Evolutionary conservation across 2,113 vertebrate genomes (phyloP).

Genomic region (Centrocercus urophasianus): DNA sequence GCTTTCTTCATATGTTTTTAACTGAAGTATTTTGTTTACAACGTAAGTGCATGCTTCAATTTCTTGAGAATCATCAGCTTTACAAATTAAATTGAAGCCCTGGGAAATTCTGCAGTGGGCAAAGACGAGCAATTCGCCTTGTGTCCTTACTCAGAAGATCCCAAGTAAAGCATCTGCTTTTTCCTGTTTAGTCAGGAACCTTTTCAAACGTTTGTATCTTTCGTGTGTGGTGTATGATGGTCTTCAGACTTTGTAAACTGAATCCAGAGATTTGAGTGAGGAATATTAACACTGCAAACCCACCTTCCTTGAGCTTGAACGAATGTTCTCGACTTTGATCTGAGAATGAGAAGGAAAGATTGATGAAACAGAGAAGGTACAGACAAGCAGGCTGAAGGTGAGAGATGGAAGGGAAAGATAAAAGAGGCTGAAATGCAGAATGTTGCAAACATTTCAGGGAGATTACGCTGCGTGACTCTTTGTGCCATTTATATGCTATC

Average conservation of each 20-base stretch:
- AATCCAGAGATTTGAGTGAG: background rate
- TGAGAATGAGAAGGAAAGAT: background rate
- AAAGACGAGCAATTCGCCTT: constrained; percentile 8
- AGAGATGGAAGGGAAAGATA: background rate
- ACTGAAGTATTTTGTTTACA: constrained; percentile 67
- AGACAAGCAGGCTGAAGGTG: background rate
- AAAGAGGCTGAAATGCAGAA: background rate
- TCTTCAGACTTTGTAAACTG: background rate
- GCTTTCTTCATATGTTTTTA: background rate
- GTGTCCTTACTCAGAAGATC: constrained; percentile 25
- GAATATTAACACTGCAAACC: background rate
- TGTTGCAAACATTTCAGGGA: background rate
- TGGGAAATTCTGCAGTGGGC: constrained; percentile 11
- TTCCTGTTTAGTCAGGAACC: background rate
- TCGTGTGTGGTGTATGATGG: background rate
- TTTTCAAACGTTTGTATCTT: background rate
- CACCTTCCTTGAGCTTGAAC: background rate
- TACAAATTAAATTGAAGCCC: constrained; percentile 41
- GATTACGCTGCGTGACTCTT: fast-evolving
- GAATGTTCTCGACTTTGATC: background rate
- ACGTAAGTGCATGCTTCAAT: background rate
- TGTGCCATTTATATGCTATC: background rate
- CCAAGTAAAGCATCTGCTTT: background rate
- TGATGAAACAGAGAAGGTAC: background rate
- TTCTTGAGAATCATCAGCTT: constrained; percentile 42